These are phyloP conservation scores for Panzeria rudis DNA, from an alignment of 2,888 invertebrate genomes.

Conservation along the genomic window DNA sequence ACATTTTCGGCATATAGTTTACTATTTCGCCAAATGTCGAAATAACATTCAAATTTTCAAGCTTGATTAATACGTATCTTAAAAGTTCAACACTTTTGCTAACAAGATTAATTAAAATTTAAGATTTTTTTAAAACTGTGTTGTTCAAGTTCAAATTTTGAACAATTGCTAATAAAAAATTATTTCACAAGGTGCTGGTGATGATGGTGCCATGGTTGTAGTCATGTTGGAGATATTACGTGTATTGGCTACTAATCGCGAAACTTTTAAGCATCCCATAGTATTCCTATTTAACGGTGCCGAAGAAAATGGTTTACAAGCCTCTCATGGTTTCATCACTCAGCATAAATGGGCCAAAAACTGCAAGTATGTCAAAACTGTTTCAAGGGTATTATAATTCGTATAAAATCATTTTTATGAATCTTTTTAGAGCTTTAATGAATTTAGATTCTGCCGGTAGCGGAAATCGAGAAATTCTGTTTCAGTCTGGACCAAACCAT, in stretches of 20 bases:
- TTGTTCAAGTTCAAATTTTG: no score
- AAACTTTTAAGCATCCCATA: slow-evolving; percentile 85
- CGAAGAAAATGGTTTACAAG: slow-evolving; percentile 88
- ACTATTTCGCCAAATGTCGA: no score
- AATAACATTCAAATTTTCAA: no score
- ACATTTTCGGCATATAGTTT: no score
- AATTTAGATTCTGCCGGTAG: slow-evolving; percentile 97
- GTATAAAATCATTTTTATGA: background rate
- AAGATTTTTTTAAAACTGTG: no score
- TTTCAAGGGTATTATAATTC: background rate
- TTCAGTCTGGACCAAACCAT: slow-evolving; percentile 92
- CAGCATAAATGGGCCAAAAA: slow-evolving; percentile 92
- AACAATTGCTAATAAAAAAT: background rate
- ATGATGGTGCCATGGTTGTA: slow-evolving; percentile 87
- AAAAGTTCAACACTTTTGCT: no score
- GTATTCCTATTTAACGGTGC: slow-evolving; percentile 88
- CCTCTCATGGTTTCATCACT: slow-evolving; percentile 88
- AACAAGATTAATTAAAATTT: no score
- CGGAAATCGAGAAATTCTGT: slow-evolving; percentile 94
- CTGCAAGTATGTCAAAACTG: slow-evolving; percentile 83
- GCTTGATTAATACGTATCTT: no score
- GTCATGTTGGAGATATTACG: slow-evolving; percentile 87
- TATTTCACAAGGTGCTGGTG: slow-evolving; percentile 85
- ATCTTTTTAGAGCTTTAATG: slow-evolving; percentile 87
- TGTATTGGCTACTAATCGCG: slow-evolving; percentile 81